Evolutionary conservation across 37 sponge, comb jelly and placozoan genomes (phyloP).

Genomic region (Chondrilla cf. caribensis): DNA sequence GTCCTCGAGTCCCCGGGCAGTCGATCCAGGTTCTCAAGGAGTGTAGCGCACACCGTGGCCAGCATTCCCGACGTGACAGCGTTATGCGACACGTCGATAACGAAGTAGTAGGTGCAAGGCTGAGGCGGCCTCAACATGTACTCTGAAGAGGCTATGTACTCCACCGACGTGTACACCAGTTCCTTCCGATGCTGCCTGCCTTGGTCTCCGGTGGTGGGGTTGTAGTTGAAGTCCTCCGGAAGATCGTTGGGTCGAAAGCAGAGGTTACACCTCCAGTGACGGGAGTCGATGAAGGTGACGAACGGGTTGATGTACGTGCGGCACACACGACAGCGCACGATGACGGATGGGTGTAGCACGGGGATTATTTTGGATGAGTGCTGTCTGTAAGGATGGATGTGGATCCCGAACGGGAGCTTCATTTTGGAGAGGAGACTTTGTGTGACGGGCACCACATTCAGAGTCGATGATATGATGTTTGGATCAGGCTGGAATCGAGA

Average conservation of each 20-base stretch:
- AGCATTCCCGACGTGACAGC: constrained; percentile 77
- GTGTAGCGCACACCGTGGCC: constrained; percentile 57
- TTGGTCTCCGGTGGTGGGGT: constrained; percentile 38
- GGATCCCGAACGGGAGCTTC: constrained; percentile 89
- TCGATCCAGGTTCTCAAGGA: constrained; percentile 62
- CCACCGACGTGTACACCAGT: constrained; percentile 66
- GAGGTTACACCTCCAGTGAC: constrained; percentile 95
- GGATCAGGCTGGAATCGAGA: constrained; percentile 46
- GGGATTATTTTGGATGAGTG: constrained; percentile 30
- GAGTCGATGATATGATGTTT: constrained; percentile 76
- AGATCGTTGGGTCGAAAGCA: constrained; percentile 88
- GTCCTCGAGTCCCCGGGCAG: constrained; percentile 93
- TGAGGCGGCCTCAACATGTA: constrained; percentile 96
- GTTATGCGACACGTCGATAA: constrained; percentile 85
- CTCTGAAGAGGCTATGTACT: constrained; percentile 96
- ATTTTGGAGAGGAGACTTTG: constrained; percentile 73
- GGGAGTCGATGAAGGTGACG: constrained; percentile 70
- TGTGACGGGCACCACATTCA: constrained; percentile 84
- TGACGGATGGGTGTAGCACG: constrained; percentile 59
- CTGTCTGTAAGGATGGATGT: constrained; percentile 89
- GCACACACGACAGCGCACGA: constrained; percentile 86
- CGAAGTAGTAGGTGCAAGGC: constrained; percentile 82
- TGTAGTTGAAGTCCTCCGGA: constrained; percentile 72
- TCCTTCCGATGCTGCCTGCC: constrained; percentile 55
- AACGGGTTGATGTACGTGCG: constrained; percentile 96